Base-by-base conservation (phyloP, 2,888 invertebrate genomes). In the Diarsia brunnea region DNA sequence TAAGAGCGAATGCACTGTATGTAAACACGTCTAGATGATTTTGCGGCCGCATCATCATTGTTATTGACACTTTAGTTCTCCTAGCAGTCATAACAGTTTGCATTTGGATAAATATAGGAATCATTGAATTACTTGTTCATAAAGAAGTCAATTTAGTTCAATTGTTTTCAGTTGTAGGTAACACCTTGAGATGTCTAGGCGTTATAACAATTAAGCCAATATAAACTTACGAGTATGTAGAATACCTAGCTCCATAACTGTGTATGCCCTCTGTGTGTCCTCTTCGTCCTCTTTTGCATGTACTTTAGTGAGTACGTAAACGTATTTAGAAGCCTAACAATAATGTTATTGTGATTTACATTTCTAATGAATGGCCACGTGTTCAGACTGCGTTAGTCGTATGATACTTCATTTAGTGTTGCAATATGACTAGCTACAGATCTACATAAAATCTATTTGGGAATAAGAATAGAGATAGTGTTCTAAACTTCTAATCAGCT, bases 61-160 rank as follows among this genome's bases (percentile, higher is more conserved):
- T 73, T 78, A 81, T 69, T 72, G 45, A 61, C n/a, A 55, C 43
- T 82, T 47, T n/a, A 63, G n/a, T 11, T 82, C 27, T 51, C n/a
- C 12, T 38, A 11, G 24, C 7, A 58, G 5, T 66, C 71, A 31
- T 64, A 73, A 73, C 74, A 72, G 63, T 65, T 65, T 60, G 77
- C 64, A 63, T 84, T 70, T 79, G 65, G 73, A 76, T 79, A 79
- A 67, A 84, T 78, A 76, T 73, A 72, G 64, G 81, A 83, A 84
- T 81, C 74, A 85, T 86, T 78, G 70, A 87, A 81, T 81, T 83
- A 82, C 65, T 81, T 58, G 58, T 51, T 14, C 78, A 75, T 84
- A 81, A 73, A 84, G 66, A 64, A 77, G 74, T 61, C 87, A 87
- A 87, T 87, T 87, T 63, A 80, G 79, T 72, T 79, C 85, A 87